These are phyloP conservation scores for Phycodurus eques DNA, from an alignment of 2,113 vertebrate species.

Conservation along the genomic window DNA sequence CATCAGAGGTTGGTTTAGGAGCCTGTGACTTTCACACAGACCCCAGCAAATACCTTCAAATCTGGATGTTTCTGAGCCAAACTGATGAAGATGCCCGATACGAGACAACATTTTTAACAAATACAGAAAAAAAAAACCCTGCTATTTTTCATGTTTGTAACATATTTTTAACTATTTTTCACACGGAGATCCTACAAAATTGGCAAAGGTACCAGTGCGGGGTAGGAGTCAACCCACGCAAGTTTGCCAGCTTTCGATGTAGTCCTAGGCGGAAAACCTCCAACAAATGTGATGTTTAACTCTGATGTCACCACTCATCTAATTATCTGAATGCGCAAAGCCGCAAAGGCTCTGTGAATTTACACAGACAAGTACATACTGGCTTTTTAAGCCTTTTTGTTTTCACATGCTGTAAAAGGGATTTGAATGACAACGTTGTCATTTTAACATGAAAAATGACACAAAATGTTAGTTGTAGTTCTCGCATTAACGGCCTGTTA, in stretches of 20 bases:
- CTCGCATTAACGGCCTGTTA: not conserved
- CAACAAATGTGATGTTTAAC: not conserved
- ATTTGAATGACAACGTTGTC: too few species aligned
- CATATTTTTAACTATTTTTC: not conserved
- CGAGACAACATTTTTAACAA: too few species aligned
- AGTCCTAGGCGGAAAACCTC: not conserved
- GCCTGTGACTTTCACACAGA: not conserved
- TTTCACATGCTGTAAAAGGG: not conserved
- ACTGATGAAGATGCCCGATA: not conserved
- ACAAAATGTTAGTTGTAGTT: not conserved
- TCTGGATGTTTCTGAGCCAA: not conserved
- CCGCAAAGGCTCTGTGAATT: not conserved
- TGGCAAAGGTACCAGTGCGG: too few species aligned
- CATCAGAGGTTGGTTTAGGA: not conserved
- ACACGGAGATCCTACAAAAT: not conserved
- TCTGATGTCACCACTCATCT: not conserved
- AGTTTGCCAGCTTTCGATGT: not conserved
- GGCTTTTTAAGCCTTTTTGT: not conserved
- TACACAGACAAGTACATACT: not conserved
- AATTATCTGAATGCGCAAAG: not conserved
- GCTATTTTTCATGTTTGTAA: too few species aligned
- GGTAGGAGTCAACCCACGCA: too few species aligned
- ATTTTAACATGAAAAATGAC: too few species aligned
- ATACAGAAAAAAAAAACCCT: too few species aligned
- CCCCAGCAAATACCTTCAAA: not conserved